Conservation (phyloP, 2,113 vertebrate species). For the Salvelinus namaycush region DNA sequence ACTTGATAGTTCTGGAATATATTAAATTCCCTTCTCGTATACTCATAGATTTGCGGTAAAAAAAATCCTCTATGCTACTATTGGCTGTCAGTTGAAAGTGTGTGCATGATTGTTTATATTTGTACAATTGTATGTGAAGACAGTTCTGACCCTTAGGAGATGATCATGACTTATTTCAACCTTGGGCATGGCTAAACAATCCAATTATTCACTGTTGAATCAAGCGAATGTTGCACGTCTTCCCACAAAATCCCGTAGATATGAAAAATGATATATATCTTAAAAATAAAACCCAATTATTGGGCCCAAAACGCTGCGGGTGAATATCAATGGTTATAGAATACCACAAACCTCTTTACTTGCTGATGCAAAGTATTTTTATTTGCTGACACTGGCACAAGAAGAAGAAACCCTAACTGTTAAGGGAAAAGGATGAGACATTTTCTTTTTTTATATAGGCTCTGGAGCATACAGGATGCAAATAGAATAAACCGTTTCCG, state of each 20-base stretch:
- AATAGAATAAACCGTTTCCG: slow-evolving; percentile 25
- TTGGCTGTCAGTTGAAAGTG: too few relatives aligned
- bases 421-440: slow-evolving; percentile 1
- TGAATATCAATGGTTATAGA: slow-evolving; percentile 11
- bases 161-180: slow-evolving; percentile 24
- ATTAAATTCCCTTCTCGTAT: not conserved
- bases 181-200: slow-evolving; percentile 22
- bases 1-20: not conserved
- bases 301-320: not conserved
- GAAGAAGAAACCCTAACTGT: slow-evolving; percentile 11
- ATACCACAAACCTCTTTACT: slow-evolving; percentile 1
- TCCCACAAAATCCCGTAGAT: slow-evolving; percentile 6
- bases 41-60: not conserved
- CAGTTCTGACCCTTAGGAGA: slow-evolving; percentile 18
- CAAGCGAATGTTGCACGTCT: slow-evolving; percentile 2
- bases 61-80: not conserved
- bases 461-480: slow-evolving; percentile 23
- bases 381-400: slow-evolving; percentile 26
- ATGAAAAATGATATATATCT: slow-evolving; percentile 12
- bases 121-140: slow-evolving; percentile 5
- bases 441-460: slow-evolving; percentile 10
- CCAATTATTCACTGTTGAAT: slow-evolving; percentile 20
- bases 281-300: slow-evolving; percentile 11
- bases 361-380: slow-evolving; percentile 22
- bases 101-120: too few relatives aligned